Evolutionary conservation across 2,888 invertebrate genomes (phyloP).

Genomic region (Brachyptera putata): DNA sequence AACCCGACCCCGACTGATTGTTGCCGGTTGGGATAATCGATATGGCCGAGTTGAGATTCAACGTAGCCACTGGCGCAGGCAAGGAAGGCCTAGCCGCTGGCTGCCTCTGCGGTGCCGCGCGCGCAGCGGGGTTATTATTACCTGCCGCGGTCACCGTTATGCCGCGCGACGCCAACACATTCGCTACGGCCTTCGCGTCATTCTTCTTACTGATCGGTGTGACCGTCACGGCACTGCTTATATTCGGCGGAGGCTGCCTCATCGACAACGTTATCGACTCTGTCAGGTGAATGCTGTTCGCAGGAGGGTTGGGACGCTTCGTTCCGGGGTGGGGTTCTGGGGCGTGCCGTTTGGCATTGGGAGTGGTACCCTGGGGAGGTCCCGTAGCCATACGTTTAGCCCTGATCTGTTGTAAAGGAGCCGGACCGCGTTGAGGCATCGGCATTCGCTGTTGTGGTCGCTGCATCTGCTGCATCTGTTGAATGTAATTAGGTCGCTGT

Average conservation of each 20-base stretch:
- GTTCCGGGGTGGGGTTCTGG: slow-evolving; percentile 69
- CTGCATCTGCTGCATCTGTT: slow-evolving; percentile 55
- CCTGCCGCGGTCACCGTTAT: slow-evolving; percentile 68
- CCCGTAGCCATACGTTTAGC: slow-evolving; percentile 42
- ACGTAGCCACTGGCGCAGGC: slow-evolving; percentile 42
- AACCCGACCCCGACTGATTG: slow-evolving; percentile 5
- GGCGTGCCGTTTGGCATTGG: slow-evolving; percentile 43
- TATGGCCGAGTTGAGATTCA: slow-evolving; percentile 58
- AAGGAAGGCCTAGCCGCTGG: slow-evolving; percentile 33
- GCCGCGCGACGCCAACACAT: slow-evolving; percentile 69
- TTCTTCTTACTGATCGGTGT: slow-evolving; percentile 26
- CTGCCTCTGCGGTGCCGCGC: slow-evolving; percentile 46
- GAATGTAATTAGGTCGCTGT: slow-evolving; percentile 42
- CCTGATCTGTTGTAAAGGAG: slow-evolving; percentile 47
- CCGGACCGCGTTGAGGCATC: slow-evolving; percentile 48
- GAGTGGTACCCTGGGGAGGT: slow-evolving; percentile 2
- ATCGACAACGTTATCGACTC: slow-evolving; percentile 67
- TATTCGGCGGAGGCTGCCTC: slow-evolving; percentile 43
- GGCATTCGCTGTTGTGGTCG: slow-evolving; percentile 48
- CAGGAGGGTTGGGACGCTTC: slow-evolving; percentile 68
- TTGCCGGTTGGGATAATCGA: slow-evolving; percentile 53
- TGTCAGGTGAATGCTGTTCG: slow-evolving; percentile 68
- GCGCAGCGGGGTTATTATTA: slow-evolving; percentile 33
- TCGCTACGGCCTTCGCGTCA: slow-evolving; percentile 71
- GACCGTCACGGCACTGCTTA: slow-evolving; percentile 7